Evolutionary conservation across 2,113 vertebrate species (phyloP).

Genomic region (Petrocephalus microphthalmus): DNA sequence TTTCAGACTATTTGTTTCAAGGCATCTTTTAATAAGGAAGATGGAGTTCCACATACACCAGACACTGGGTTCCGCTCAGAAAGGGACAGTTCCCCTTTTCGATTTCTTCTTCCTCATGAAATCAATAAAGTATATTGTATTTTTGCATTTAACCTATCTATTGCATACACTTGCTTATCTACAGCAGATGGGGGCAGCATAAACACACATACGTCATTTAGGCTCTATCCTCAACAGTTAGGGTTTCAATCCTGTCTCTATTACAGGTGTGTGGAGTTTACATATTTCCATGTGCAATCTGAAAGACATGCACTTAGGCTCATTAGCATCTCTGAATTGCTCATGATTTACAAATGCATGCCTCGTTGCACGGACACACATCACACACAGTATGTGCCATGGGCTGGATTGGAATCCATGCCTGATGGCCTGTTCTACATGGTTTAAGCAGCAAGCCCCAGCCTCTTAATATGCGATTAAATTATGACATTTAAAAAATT

Average conservation of each 20-base stretch:
- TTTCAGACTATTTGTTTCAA: not conserved
- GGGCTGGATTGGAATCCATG: not conserved
- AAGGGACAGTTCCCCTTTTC: not conserved
- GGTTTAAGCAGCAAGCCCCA: not conserved
- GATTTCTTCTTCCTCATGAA: not conserved
- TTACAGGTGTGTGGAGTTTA: not conserved
- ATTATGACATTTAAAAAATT: not conserved
- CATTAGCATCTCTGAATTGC: not conserved
- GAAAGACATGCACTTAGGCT: not conserved
- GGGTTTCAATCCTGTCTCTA: not conserved
- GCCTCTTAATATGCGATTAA: not conserved
- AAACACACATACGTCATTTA: not conserved
- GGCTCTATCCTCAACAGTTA: not conserved
- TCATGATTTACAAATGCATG: not conserved
- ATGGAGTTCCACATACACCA: not conserved
- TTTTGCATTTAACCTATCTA: not conserved
- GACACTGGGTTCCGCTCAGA: not conserved
- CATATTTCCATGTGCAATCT: not conserved
- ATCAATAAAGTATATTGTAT: not conserved
- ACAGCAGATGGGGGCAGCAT: not conserved
- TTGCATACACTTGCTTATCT: not conserved
- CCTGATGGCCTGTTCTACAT: not conserved
- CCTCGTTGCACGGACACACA: too few species aligned
- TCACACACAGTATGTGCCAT: not conserved
- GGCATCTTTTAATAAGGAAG: not conserved